These are phyloP conservation scores for Adelosebastes latens DNA, from an alignment of 2,797 vertebrate genomes.

Conservation along the genomic window DNA sequence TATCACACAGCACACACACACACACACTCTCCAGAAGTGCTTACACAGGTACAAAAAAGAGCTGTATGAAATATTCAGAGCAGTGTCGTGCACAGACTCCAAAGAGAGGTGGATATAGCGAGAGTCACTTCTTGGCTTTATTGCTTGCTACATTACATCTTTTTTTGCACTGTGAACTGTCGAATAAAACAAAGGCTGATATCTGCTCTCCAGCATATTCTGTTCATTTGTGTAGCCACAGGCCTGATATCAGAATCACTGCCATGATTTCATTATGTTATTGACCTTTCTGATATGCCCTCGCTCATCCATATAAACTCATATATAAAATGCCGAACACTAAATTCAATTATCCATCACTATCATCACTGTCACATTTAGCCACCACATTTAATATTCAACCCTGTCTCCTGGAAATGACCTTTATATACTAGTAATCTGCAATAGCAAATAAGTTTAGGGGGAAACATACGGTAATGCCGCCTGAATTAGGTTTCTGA, in stretches of 20 bases:
- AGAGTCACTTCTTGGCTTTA: neutral
- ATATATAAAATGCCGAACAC: neutral
- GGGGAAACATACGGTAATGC: neutral
- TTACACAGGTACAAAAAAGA: conserved; percentile 46
- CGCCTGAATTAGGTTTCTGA: neutral
- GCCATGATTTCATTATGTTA: neutral
- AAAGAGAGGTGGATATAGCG: neutral
- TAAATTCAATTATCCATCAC: neutral
- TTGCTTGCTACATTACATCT: neutral
- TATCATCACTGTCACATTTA: neutral
- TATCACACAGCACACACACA: conserved; percentile 27
- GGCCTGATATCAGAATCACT: neutral
- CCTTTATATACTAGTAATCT: neutral
- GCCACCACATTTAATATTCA: neutral
- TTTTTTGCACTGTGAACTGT: neutral
- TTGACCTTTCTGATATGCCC: neutral
- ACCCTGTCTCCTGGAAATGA: neutral
- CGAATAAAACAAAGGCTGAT: neutral
- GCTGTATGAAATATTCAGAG: conserved; percentile 54
- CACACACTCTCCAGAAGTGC: conserved; percentile 22
- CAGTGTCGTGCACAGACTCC: conserved; percentile 12
- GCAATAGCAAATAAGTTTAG: neutral
- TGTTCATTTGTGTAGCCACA: neutral
- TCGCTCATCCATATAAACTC: neutral
- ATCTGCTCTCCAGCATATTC: neutral